Conservation (phyloP, 2,797 vertebrate species). For the Sebastes nivosus region DNA sequence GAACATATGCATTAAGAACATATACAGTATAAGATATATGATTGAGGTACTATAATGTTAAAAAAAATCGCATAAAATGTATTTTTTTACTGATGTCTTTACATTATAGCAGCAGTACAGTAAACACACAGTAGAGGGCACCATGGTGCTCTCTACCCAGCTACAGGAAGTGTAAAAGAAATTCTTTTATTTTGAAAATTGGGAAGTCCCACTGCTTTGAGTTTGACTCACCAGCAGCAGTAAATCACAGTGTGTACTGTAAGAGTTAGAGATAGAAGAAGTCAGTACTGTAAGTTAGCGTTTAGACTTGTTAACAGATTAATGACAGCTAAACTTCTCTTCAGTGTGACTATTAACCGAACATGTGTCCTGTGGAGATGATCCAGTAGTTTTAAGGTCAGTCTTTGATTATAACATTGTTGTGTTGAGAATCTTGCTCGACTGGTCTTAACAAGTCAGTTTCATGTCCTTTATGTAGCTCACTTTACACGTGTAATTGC, state of each 20-base stretch:
- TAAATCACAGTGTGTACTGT: constrained; percentile 9
- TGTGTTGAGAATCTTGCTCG: neutral
- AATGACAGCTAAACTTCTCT: neutral
- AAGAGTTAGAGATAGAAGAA: neutral
- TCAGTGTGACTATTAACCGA: neutral
- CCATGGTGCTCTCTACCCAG: accelerated
- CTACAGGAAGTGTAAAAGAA: accelerated
- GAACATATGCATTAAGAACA: too few relatives aligned
- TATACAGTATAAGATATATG: too few relatives aligned
- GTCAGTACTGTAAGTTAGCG: neutral
- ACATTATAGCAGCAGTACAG: neutral
- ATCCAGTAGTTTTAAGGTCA: constrained; percentile 40
- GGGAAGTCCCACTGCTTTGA: neutral
- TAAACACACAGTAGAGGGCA: constrained; percentile 32
- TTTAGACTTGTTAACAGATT: neutral
- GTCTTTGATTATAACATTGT: constrained; percentile 14
- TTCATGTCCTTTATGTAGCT: accelerated
- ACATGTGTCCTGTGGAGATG: constrained; percentile 35
- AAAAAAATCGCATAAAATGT: neutral
- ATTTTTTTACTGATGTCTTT: neutral
- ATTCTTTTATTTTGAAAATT: constrained; percentile 64
- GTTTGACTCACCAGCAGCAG: constrained; percentile 26
- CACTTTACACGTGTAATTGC: neutral
- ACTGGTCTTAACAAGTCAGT: neutral
- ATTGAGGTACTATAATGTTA: too few relatives aligned